Evolutionary conservation across 2,888 invertebrate genomes (phyloP).

Genomic region (Nephrotoma appendiculata): DNA sequence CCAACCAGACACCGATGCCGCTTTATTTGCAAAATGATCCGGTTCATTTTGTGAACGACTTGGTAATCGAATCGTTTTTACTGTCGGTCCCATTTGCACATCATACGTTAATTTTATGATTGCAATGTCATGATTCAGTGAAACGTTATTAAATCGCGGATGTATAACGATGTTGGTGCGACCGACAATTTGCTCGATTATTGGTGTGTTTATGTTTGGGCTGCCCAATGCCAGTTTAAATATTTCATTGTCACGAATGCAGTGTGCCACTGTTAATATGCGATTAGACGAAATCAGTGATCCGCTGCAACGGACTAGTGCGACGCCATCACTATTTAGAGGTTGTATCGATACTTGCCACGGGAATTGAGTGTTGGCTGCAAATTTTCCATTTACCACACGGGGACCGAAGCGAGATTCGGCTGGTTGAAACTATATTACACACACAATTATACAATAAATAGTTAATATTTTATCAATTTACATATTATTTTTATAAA

Average conservation of each 20-base stretch:
- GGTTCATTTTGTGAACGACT: neutral
- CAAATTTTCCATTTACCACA: neutral
- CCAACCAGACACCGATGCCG: neutral
- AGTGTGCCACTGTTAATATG: neutral
- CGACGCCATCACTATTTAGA: neutral
- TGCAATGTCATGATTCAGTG: neutral
- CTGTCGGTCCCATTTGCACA: neutral
- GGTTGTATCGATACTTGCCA: neutral
- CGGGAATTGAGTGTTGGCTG: neutral
- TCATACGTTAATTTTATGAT: neutral
- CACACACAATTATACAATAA: too few species aligned
- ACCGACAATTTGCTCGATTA: neutral
- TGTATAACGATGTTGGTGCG: neutral
- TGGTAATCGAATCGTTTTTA: neutral
- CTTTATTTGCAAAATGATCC: neutral
- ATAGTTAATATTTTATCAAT: too few species aligned
- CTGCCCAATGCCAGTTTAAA: neutral
- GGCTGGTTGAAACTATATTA: neutral
- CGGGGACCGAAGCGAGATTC: neutral
- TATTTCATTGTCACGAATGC: neutral
- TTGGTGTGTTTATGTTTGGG: neutral
- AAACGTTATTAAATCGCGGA: neutral
- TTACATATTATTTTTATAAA: too few species aligned
- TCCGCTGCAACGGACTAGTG: neutral
- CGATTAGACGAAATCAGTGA: neutral